Evolutionary conservation across 2,113 vertebrate species (phyloP).

Genomic region (Cygnus buccinator): DNA sequence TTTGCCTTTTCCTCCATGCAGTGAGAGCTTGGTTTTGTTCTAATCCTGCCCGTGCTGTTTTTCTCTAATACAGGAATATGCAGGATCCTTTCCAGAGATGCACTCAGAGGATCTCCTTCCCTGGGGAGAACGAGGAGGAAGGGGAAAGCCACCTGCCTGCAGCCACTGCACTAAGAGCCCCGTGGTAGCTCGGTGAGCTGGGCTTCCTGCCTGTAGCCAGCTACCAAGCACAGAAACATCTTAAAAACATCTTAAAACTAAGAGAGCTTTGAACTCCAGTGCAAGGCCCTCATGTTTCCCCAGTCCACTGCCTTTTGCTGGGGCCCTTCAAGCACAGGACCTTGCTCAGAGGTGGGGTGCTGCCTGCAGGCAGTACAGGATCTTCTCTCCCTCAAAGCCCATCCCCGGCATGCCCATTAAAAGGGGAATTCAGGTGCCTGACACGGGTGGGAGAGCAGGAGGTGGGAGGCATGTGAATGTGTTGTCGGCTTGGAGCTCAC

Average conservation of each 20-base stretch:
- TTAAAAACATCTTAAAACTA: not conserved
- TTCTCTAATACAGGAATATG: too few species aligned
- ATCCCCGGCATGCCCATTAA: not conserved
- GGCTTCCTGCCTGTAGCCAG: not conserved
- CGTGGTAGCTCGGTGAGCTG: not conserved
- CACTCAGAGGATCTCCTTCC: too few species aligned
- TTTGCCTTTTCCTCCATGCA: too few species aligned
- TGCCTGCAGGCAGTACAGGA: not conserved
- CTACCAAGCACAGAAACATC: not conserved
- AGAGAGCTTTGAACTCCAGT: not conserved
- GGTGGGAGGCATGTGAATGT: fast-evolving
- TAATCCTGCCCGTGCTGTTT: too few species aligned
- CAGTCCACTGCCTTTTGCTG: not conserved
- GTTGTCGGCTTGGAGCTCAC: fast-evolving
- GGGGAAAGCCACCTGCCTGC: not conserved
- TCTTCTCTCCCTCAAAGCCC: not conserved
- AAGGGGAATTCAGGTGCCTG: not conserved
- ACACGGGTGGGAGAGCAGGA: not conserved
- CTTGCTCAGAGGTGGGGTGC: not conserved
- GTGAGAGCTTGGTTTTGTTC: too few species aligned
- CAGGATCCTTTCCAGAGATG: too few species aligned
- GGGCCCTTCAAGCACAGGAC: not conserved
- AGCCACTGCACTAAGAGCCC: fast-evolving
- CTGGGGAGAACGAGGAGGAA: too few species aligned
- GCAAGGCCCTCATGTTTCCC: not conserved